Percentiles rank a stretch among this genome's conserved stretches.
Conservation (phyloP, 2,888 invertebrate genomes). For the Eupsilia transversa region DNA sequence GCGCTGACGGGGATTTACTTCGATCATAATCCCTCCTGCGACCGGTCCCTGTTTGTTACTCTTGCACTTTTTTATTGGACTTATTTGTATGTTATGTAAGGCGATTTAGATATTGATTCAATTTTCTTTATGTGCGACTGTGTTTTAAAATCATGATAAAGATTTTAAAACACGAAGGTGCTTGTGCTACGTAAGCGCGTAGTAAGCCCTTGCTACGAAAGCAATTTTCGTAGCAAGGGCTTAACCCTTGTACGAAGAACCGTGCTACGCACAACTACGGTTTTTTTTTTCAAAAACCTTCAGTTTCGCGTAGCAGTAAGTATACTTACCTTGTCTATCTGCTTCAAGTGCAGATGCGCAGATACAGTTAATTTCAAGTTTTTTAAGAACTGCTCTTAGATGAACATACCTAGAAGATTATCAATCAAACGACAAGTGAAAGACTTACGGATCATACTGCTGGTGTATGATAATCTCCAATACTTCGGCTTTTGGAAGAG, state of each 20-base stretch:
- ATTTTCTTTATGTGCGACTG: slow-evolving; percentile 20
- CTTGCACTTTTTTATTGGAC: slow-evolving; percentile 26
- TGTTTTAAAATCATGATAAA: no score
- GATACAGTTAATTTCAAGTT: neutral
- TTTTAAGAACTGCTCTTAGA: neutral
- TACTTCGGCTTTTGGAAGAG: slow-evolving; percentile 71
- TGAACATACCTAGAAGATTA: neutral
- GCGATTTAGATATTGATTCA: slow-evolving; percentile 34
- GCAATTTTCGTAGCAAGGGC: neutral
- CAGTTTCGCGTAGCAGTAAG: neutral
- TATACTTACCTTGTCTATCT: neutral
- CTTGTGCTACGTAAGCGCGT: neutral
- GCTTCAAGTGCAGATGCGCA: neutral
- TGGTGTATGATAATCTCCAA: slow-evolving; percentile 76
- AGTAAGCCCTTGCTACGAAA: no score
- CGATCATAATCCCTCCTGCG: slow-evolving; percentile 36
- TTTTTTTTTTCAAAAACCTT: neutral
- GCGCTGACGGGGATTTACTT: slow-evolving; percentile 52
- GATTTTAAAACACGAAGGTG: neutral
- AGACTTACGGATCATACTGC: slow-evolving; percentile 80
- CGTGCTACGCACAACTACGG: neutral
- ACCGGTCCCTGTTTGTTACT: slow-evolving; percentile 17
- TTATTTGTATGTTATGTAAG: slow-evolving; percentile 28
- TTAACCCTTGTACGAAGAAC: neutral
- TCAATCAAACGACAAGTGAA: neutral